phyloP scores from a whole-genome alignment of 2,113 vertebrate species.

The Gobius niger region DNA sequence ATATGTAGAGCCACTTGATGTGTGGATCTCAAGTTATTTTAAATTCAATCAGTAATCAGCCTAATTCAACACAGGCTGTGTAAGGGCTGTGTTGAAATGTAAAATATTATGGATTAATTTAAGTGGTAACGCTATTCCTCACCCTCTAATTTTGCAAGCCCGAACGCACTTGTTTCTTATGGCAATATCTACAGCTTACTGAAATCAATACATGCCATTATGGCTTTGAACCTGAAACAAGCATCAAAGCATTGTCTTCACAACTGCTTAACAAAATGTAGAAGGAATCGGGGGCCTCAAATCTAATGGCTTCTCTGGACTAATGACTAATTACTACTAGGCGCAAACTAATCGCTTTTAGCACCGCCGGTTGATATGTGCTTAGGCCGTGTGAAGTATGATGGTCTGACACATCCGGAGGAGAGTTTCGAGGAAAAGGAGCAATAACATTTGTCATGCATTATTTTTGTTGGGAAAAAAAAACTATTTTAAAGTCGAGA shows the following conservation, averaged over 20 bases:
- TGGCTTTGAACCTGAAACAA: background rate
- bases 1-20: too few relatives aligned
- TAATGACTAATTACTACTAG: conserved; percentile 22
- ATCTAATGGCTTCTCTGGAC: conserved; percentile 16
- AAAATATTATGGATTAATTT: too few relatives aligned
- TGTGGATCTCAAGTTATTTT: too few relatives aligned
- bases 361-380: conserved; percentile 50
- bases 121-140: too few relatives aligned
- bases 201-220: background rate
- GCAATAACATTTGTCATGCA: conserved; percentile 6
- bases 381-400: conserved; percentile 54
- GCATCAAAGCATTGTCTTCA: conserved; percentile 23
- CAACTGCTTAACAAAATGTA: conserved; percentile 35
- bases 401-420: background rate
- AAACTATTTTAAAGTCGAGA: too few relatives aligned
- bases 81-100: too few relatives aligned
- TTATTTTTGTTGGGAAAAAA: too few relatives aligned
- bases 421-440: conserved; percentile 4
- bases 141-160: too few relatives aligned
- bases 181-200: background rate
- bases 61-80: too few relatives aligned
- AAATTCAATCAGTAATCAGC: too few relatives aligned
- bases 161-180: too few relatives aligned
- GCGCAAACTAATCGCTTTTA: conserved; percentile 27
- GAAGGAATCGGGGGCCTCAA: conserved; percentile 10